phyloP scores from a whole-genome alignment of 2,797 vertebrate genomes.

The Sardinella longiceps region DNA sequence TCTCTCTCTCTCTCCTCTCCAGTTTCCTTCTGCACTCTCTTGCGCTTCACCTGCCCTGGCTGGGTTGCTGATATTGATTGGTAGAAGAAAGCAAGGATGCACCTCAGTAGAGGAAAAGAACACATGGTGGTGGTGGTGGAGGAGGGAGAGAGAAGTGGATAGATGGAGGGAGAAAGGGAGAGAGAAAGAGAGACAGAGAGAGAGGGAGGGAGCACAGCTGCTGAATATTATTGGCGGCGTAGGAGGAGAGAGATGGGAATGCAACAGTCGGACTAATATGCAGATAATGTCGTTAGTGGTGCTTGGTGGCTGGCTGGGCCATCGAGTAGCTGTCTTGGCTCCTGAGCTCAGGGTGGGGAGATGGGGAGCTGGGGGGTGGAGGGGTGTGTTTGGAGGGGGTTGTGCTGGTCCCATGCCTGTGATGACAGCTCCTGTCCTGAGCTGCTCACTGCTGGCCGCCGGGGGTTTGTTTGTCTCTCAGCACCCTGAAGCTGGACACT shows the following conservation, averaged over 20 bases:
- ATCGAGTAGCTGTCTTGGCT: slow-evolving; percentile 66
- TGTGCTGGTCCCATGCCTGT: slow-evolving; percentile 52
- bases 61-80: slow-evolving; percentile 45
- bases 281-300: slow-evolving; percentile 62
- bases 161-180: background rate
- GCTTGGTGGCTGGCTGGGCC: slow-evolving; percentile 53
- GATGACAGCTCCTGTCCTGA: slow-evolving; percentile 66
- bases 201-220: background rate
- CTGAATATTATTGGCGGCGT: background rate
- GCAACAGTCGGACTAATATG: slow-evolving; percentile 55
- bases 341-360: slow-evolving; percentile 38
- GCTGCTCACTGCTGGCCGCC: slow-evolving; percentile 36
- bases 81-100: slow-evolving; percentile 24
- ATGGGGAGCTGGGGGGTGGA: background rate
- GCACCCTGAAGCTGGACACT: slow-evolving; percentile 46
- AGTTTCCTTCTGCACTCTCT: background rate
- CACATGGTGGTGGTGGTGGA: background rate
- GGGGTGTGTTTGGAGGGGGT: too few relatives aligned
- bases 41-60: slow-evolving; percentile 39
- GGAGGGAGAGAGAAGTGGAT: background rate
- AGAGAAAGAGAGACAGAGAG: background rate
- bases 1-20: slow-evolving; percentile 24
- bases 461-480: slow-evolving; percentile 59
- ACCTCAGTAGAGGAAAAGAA: background rate
- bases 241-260: background rate